These are phyloP conservation scores for Colinus virginianus DNA, from an alignment of 2,113 vertebrate genomes.

Conservation along the genomic window DNA sequence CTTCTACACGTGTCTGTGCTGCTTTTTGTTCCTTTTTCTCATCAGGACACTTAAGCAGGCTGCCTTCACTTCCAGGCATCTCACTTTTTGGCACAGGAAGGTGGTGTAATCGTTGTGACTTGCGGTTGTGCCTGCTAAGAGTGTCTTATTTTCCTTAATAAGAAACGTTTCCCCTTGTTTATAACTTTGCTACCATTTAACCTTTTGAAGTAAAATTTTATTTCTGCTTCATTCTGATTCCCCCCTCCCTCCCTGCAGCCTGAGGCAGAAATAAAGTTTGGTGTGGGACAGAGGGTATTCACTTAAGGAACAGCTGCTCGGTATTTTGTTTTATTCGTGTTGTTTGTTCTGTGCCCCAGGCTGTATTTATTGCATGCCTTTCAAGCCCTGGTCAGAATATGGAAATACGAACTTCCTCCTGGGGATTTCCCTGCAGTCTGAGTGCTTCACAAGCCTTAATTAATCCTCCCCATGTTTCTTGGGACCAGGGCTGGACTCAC, in stretches of 20 bases:
- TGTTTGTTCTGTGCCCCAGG: conserved; percentile 1
- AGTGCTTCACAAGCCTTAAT: conserved; percentile 31
- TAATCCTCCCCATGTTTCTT: conserved; percentile 5
- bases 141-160: not conserved
- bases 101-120: not conserved
- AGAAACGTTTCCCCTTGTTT: not conserved
- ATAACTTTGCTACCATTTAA: conserved; percentile 22
- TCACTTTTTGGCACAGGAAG: not conserved
- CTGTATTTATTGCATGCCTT: conserved; percentile 39
- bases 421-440: not conserved
- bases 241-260: not conserved
- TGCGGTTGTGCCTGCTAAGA: not conserved
- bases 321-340: conserved; percentile 18
- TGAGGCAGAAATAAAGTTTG: conserved; percentile 10
- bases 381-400: conserved; percentile 52
- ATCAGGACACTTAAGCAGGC: not conserved
- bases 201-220: not conserved
- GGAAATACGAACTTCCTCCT: conserved; percentile 51
- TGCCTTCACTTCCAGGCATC: not conserved
- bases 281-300: conserved; percentile 5
- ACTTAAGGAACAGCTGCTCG: conserved; percentile 52
- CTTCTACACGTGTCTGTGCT: rapidly evolving
- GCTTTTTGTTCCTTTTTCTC: not conserved
- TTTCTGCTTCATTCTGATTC: not conserved
- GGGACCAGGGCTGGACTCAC: not conserved